phyloP scores from a whole-genome alignment of 2,797 vertebrate species.

The Cygnus olor region DNA sequence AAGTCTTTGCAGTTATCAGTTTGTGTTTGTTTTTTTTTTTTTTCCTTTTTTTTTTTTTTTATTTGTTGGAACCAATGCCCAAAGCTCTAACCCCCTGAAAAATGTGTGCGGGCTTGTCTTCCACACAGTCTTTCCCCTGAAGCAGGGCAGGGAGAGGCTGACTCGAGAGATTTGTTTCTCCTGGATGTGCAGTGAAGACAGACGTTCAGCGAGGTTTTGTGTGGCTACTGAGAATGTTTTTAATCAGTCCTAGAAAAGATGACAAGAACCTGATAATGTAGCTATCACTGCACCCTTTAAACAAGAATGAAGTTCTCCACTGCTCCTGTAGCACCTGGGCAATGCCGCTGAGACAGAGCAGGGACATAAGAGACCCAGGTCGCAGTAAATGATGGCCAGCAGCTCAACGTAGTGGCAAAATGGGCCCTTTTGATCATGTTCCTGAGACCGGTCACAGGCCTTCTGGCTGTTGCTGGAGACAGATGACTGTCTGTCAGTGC shows the following conservation, averaged over 20 bases:
- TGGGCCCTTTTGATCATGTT: background rate
- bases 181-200: background rate
- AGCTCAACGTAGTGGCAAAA: background rate
- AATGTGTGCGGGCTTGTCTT: background rate
- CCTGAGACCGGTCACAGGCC: background rate
- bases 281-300: background rate
- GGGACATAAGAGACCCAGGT: background rate
- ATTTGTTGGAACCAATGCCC: background rate
- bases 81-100: background rate
- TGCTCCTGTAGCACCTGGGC: background rate
- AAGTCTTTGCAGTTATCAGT: background rate
- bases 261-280: background rate
- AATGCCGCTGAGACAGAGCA: accelerated
- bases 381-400: background rate
- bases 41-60: too few relatives aligned
- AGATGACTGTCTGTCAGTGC: background rate
- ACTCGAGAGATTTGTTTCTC: background rate
- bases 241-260: background rate
- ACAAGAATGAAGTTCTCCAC: background rate
- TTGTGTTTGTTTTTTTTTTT: background rate
- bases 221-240: background rate
- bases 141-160: background rate
- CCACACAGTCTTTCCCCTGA: background rate
- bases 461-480: background rate
- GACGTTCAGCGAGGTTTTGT: background rate